Base-by-base conservation (phyloP, 2,797 vertebrate genomes). In the Sitta carolinensis region DNA sequence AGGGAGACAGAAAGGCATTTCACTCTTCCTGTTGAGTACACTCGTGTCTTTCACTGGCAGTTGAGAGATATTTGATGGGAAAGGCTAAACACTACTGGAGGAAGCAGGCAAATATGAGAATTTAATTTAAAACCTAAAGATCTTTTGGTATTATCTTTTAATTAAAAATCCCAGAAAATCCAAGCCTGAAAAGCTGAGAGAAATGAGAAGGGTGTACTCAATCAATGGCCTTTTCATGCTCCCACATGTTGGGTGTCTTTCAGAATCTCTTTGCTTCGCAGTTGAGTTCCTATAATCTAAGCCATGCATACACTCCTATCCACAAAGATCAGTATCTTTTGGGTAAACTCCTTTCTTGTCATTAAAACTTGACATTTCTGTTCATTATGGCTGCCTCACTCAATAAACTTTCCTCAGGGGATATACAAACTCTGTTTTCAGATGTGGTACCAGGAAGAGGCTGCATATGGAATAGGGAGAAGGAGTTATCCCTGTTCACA, bases 311-410 rank as follows among this genome's bases (percentile, higher is more conserved):
- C 34, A 43, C 70, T 47, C 55, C 81, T 73, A 59, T 61, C 82
- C 51, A 81, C 59, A 26, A 58, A 93, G 68, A 96, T 95, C 85
- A 62, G 94, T 89, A 92, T 92, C 93, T 93, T 95, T 82, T 72
- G 75, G 90, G 78, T 95, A 88, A 97, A 95, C 81, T 91, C 85
- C 83, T 89, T 96, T 91, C 87, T 93, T 95, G 85, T 95, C 94
- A 96, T 97, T 95, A 96, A 86, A 91, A 45, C 54, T 86, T 96
- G 95, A 95, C 95, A 96, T 95, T 95, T 96, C 85, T 86, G 87
- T 89, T 91, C 94, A 84, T 88, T 75, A 63, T 82, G 83, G 75
- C 80, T 81, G 79, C 70, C 78, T 95, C 50, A 6, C 66, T 84
- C 92, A 95, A 90, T 88, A 94, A 96, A 93, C 87, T 86, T 93